Base-by-base conservation (phyloP, 1,140 invertebrate species). In the Neuroterus valhalla region DNA sequence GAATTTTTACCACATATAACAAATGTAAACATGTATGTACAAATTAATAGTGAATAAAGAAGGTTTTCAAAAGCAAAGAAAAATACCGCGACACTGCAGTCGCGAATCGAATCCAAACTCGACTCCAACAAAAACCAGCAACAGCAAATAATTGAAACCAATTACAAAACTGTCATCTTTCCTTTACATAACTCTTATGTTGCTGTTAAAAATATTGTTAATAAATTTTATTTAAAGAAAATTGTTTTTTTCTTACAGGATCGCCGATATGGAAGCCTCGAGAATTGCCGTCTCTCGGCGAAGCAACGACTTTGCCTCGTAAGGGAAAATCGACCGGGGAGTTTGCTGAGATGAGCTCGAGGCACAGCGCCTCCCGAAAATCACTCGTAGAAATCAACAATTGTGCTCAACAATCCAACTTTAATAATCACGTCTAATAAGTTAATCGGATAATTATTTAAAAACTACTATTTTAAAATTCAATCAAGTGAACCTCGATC, bases 331-430 rank as follows among this genome's bases (percentile, higher is more conserved):
- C 89, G 77, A 86, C 85, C 19, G 84, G 87, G 45, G 89, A 90
- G 77, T 89, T 89, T 74, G 85, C 86, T 74, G 88, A 90, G 66
- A 88, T 88, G 82, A 89, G 82, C 79, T 87, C 88, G 74, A 84
- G 84, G 77, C 88, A 90, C 78, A 90, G 88, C 85, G 86, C 88
- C 78, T 89, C 88, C 74, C 84, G 89, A 83, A 90, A 90, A 81
- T 90, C 89, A 82, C 86, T 90, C 74, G 87, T 89, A 84, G 89
- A 90, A 87, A 90, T 90, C 85, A 90, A 89, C 82, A 87, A 88
- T 82, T 87, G 84, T 87, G 88, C 84, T 86, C 89, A 90, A 86
- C 87, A 89, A 88, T 87, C 88, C 85, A 89, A 87, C 80, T 89
- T 89, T 88, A 89, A 89, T 86, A 89, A 89, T 85, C 88, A 90